Percentiles rank a stretch among this genome's conserved stretches.
Conservation (phyloP, 1,140 invertebrate genomes). For the Ceratosolen solmsi region DNA sequence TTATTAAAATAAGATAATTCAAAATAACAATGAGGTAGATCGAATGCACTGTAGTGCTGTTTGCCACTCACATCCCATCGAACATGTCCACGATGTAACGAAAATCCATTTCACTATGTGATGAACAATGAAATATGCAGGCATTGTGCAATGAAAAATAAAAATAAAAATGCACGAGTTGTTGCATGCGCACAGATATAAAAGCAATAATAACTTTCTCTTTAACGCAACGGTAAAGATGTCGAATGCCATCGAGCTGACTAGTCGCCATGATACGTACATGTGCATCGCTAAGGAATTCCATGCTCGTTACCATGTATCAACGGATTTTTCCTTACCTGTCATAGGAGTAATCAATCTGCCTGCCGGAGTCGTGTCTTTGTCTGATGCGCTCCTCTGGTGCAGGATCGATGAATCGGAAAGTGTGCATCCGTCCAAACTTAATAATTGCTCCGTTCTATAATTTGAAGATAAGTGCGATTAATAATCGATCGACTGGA, state of each 20-base stretch:
- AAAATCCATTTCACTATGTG: too few species aligned
- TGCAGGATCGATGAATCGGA: conserved; percentile 93
- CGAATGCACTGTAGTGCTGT: too few species aligned
- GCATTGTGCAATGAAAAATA: not conserved
- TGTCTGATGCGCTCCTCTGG: conserved; percentile 86
- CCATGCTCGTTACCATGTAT: too few species aligned
- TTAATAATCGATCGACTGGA: not conserved
- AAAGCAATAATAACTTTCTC: conserved; percentile 1
- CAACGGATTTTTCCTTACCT: conserved; percentile 74
- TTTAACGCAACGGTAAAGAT: not conserved
- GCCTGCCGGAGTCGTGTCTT: conserved; percentile 80
- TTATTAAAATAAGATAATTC: too few species aligned
- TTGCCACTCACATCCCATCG: too few species aligned
- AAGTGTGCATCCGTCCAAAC: conserved; percentile 92
- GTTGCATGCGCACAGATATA: not conserved
- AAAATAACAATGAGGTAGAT: too few species aligned
- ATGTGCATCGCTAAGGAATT: not conserved
- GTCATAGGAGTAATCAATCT: conserved; percentile 82
- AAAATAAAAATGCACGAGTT: not conserved
- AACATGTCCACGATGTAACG: too few species aligned
- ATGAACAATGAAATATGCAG: too few species aligned
- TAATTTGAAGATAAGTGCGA: conserved; percentile 56
- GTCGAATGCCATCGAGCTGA: not conserved
- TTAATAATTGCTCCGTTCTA: conserved; percentile 90
- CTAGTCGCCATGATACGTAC: not conserved